Conservation (phyloP, 2,888 invertebrate species). For the Conistra vaccinii region DNA sequence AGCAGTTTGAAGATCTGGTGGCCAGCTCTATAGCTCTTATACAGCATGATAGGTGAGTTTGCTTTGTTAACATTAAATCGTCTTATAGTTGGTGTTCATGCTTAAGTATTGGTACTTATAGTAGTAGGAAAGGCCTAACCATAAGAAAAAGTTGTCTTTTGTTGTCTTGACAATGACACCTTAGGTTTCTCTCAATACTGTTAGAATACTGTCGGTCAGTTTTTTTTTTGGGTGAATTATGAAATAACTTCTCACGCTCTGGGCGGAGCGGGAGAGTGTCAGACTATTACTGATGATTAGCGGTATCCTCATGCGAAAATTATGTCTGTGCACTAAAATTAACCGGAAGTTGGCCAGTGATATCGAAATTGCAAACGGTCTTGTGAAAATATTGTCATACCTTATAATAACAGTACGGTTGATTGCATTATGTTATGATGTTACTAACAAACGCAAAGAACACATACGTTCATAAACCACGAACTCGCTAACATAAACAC, state of each 20-base stretch:
- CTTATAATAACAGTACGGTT: neutral
- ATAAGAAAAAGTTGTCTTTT: neutral
- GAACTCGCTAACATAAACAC: neutral
- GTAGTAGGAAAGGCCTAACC: too few relatives aligned
- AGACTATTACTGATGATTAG: too few relatives aligned
- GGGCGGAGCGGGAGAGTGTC: too few relatives aligned
- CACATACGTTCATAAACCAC: conserved; percentile 9
- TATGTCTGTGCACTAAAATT: neutral
- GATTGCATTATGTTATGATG: neutral
- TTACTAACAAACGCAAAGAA: neutral
- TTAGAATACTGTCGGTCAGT: neutral
- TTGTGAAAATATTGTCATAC: conserved; percentile 6
- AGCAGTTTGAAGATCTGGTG: conserved; percentile 91
- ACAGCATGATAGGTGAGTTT: conserved; percentile 91
- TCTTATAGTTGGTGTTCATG: neutral
- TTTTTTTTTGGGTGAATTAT: too few relatives aligned
- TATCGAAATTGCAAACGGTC: conserved; percentile 2
- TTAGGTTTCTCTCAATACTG: neutral
- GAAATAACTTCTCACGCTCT: too few relatives aligned
- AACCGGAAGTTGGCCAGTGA: neutral
- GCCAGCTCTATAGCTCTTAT: conserved; percentile 94
- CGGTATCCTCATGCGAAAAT: neutral
- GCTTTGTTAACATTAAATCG: neutral
- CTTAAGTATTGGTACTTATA: neutral
- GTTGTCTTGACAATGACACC: too few relatives aligned